Conservation (phyloP, 2,797 vertebrate genomes). For the Mus minutoides region DNA sequence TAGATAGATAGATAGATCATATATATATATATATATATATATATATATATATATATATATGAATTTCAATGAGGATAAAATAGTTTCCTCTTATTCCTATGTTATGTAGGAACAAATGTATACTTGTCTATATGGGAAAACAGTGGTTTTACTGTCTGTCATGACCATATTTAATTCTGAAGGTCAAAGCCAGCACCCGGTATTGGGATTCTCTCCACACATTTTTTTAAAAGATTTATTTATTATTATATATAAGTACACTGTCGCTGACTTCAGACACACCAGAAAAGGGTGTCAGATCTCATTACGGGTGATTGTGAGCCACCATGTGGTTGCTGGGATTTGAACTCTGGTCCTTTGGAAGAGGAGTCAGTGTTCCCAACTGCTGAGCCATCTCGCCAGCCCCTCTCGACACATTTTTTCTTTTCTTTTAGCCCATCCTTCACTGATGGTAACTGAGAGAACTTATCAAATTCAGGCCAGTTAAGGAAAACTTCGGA, state of each 20-base stretch:
- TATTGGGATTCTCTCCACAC: neutral
- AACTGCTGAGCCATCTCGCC: too few relatives aligned
- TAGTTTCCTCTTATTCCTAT: conserved; percentile 34
- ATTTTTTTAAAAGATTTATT: too few relatives aligned
- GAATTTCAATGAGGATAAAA: conserved; percentile 50
- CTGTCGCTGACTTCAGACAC: too few relatives aligned
- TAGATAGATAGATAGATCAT: too few relatives aligned
- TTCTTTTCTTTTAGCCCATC: conserved; percentile 46
- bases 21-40: too few relatives aligned
- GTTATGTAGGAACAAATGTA: conserved; percentile 4
- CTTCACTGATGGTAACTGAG: neutral
- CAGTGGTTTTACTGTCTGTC: conserved; percentile 22
- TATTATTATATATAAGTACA: too few relatives aligned
- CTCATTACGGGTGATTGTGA: too few relatives aligned
- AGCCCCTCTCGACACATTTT: neutral
- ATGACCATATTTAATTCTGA: neutral
- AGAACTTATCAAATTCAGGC: neutral
- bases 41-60: neutral
- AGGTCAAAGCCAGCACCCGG: neutral
- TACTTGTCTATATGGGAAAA: neutral
- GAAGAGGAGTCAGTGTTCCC: too few relatives aligned
- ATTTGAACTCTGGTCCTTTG: too few relatives aligned
- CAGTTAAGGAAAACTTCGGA: neutral
- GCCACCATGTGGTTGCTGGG: too few relatives aligned
- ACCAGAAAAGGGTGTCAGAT: too few relatives aligned